phyloP scores from a whole-genome alignment of 2,797 vertebrate species.

The Cryptoblepharus egeriae region DNA sequence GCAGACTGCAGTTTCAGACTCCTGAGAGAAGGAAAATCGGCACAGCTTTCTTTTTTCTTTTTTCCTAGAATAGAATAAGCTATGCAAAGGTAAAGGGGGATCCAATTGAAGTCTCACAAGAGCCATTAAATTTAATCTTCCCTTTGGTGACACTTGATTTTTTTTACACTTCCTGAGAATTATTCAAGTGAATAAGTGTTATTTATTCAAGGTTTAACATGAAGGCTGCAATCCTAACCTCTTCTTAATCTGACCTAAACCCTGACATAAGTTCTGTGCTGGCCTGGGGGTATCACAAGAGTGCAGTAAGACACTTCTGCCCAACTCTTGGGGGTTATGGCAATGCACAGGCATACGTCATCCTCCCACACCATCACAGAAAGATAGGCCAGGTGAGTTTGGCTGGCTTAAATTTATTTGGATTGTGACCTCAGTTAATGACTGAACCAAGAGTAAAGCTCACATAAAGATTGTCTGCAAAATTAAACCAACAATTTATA shows the following conservation, averaged over 20 bases:
- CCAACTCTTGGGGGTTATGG: too few relatives aligned
- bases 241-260: too few relatives aligned
- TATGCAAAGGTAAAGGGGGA: neutral
- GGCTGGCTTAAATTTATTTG: too few relatives aligned
- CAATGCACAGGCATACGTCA: too few relatives aligned
- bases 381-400: too few relatives aligned
- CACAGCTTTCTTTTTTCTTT: neutral
- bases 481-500: neutral
- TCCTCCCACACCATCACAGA: too few relatives aligned
- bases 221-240: too few relatives aligned
- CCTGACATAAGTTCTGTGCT: too few relatives aligned
- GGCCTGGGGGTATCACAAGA: too few relatives aligned
- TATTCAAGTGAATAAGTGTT: neutral
- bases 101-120: neutral
- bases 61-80: neutral
- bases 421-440: too few relatives aligned
- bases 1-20: conserved; percentile 19
- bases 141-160: neutral
- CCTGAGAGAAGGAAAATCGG: neutral
- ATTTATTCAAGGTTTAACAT: neutral
- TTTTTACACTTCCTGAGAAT: neutral
- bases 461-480: neutral
- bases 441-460: neutral
- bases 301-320: too few relatives aligned
- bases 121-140: neutral